Conservation (phyloP, 2,113 vertebrate genomes). For the Gila orcuttii region DNA sequence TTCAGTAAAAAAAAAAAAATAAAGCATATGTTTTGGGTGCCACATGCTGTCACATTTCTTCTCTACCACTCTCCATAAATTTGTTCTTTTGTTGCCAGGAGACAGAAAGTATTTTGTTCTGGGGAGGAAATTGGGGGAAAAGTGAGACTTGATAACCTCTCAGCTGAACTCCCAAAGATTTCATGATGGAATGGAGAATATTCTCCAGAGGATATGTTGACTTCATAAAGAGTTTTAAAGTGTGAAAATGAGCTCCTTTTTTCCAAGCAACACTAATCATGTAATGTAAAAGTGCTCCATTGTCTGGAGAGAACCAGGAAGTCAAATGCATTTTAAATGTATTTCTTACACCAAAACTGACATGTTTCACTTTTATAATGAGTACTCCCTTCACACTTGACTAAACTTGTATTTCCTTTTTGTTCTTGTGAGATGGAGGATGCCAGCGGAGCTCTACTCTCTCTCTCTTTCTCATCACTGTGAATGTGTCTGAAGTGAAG, state of each 20-base stretch:
- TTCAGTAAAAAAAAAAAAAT: slow-evolving; percentile 9
- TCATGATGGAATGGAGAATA: slow-evolving; percentile 49
- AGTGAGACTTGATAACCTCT: slow-evolving; percentile 49
- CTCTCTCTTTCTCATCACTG: slow-evolving; percentile 53
- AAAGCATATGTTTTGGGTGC: slow-evolving; percentile 39
- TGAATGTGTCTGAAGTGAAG: slow-evolving; percentile 63
- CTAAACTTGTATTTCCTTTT: slow-evolving; percentile 69
- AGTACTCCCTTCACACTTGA: slow-evolving; percentile 72
- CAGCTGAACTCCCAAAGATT: slow-evolving; percentile 32
- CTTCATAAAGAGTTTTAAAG: slow-evolving; percentile 52
- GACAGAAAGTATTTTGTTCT: slow-evolving; percentile 43
- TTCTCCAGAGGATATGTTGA: slow-evolving; percentile 51
- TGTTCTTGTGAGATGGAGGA: slow-evolving; percentile 64
- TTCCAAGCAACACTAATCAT: slow-evolving; percentile 47
- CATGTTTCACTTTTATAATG: slow-evolving; percentile 72
- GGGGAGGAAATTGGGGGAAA: slow-evolving; percentile 30
- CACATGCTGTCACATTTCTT: slow-evolving; percentile 43
- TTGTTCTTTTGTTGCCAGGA: slow-evolving; percentile 45
- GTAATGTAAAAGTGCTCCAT: slow-evolving; percentile 54
- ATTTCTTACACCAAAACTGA: slow-evolving; percentile 62
- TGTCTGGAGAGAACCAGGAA: slow-evolving; percentile 52
- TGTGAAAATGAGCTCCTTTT: slow-evolving; percentile 51
- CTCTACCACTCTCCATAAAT: slow-evolving; percentile 31
- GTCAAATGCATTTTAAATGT: slow-evolving; percentile 60
- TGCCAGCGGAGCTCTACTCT: slow-evolving; percentile 50